phyloP scores from a whole-genome alignment of 1,140 invertebrate genomes.

The Carposina sasakii region DNA sequence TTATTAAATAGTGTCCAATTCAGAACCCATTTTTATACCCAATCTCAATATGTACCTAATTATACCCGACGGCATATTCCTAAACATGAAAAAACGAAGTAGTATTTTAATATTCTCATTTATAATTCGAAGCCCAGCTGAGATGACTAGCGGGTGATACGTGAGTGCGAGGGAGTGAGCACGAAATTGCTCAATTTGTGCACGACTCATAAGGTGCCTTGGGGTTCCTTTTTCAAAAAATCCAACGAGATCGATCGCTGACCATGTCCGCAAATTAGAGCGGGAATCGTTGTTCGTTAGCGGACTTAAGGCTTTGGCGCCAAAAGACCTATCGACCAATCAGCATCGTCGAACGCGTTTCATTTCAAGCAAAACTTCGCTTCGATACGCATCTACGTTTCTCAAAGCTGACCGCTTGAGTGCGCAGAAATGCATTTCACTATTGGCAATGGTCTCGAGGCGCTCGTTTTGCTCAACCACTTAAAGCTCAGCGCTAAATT shows the following conservation, averaged over 20 bases:
- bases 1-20: no score
- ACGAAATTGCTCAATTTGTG: slow-evolving; percentile 69
- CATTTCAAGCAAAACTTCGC: background rate
- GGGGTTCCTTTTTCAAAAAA: slow-evolving; percentile 65
- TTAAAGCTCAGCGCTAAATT: slow-evolving; percentile 26
- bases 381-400: slow-evolving; percentile 44
- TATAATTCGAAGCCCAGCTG: slow-evolving; percentile 34
- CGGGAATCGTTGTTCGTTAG: slow-evolving; percentile 59
- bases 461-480: slow-evolving; percentile 43
- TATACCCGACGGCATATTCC: slow-evolving; percentile 20
- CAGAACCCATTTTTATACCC: no score
- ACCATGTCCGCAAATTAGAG: slow-evolving; percentile 69
- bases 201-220: slow-evolving; percentile 51
- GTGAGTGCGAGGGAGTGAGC: slow-evolving; percentile 37
- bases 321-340: no score
- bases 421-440: slow-evolving; percentile 56
- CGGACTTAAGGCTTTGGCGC: no score
- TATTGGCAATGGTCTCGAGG: slow-evolving; percentile 43
- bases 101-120: slow-evolving; percentile 50
- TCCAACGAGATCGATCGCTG: slow-evolving; percentile 69
- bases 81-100: slow-evolving; percentile 28
- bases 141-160: slow-evolving; percentile 29
- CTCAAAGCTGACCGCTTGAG: slow-evolving; percentile 51
- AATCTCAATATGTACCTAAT: no score
- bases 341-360: no score